phyloP scores from a whole-genome alignment of 2,888 invertebrate species.

The Noctua janthe region DNA sequence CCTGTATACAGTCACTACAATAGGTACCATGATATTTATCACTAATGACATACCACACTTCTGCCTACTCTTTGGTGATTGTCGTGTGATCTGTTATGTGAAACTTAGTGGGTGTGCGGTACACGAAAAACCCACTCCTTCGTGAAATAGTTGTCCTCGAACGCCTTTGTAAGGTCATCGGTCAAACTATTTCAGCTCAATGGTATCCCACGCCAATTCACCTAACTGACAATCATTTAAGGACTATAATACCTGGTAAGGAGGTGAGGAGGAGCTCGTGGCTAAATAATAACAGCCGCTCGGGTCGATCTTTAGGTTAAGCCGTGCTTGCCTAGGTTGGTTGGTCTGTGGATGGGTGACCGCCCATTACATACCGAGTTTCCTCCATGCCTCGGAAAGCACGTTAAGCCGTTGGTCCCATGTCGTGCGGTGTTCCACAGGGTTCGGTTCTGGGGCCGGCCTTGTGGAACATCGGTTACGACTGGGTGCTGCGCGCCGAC shows the following conservation, averaged over 20 bases:
- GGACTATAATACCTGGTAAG: neutral
- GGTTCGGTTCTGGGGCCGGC: too few species aligned
- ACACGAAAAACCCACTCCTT: neutral
- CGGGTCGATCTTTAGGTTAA: too few species aligned
- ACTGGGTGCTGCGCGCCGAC: too few species aligned
- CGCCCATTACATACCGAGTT: too few species aligned
- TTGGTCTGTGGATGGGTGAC: too few species aligned
- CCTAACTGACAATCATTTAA: neutral
- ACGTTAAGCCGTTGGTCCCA: too few species aligned
- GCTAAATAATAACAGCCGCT: too few species aligned
- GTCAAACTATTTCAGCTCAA: neutral
- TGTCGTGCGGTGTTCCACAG: too few species aligned
- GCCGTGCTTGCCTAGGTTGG: too few species aligned
- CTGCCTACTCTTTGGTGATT: neutral
- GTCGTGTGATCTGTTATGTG: neutral
- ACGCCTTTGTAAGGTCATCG: conserved; percentile 1
- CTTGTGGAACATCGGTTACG: too few species aligned
- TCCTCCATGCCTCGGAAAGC: too few species aligned
- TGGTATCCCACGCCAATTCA: conserved; percentile 15
- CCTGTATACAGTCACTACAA: neutral
- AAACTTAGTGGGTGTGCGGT: neutral
- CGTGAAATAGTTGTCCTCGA: neutral
- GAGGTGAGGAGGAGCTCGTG: too few species aligned
- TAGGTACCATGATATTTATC: neutral
- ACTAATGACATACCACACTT: neutral